Base-by-base conservation (phyloP, 2,113 vertebrate species). In the Lepidothrix coronata region DNA sequence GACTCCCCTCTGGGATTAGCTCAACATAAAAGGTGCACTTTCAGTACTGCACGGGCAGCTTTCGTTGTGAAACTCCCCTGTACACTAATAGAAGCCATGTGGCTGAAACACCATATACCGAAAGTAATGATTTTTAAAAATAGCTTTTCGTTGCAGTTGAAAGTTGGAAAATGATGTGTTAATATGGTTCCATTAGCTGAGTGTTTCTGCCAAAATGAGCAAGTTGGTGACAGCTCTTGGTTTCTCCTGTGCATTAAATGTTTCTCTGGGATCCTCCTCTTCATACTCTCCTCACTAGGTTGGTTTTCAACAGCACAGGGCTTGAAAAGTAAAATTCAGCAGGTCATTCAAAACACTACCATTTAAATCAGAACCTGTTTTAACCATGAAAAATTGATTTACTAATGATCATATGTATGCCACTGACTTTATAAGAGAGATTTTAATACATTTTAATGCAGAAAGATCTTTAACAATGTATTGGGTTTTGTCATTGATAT, bases 1-100 rank as follows among this genome's bases (percentile, higher is more conserved):
- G 96, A 92, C 93, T 94, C 80, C 83, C 95, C 88, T 87, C 91
- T 87, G 96, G 95, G 96, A 97, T 97, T 96, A 97, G 88, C 85
- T 86, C 88, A 46, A 89, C 93, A 95, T 94, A 97, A 96, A 97
- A 96, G 92, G 80, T 93, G 55, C 55, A 51, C 77, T 97, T 95
- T 94, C 83, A 70, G 86, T 78, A 62, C 86, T 84, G 92, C 62
- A 63, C 76, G 85, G 88, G 92, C 94, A 91, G 96, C 93, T 92
- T 92, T 87, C 48, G 22, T 72, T 92, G 92, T 92, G 95, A 95
- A 95, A 93, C 91, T 94, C 91, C 70, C 63, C 54, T 87, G 61
- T 21, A 84, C 83, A 2, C 73, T 96, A 96, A 96, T 93, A 93
- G 88, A 84, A 96, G 88, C 62, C 94, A 95, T 83, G 77, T 92